Base-by-base conservation (phyloP, 2,888 invertebrate species). In the Lypha dubia region DNA sequence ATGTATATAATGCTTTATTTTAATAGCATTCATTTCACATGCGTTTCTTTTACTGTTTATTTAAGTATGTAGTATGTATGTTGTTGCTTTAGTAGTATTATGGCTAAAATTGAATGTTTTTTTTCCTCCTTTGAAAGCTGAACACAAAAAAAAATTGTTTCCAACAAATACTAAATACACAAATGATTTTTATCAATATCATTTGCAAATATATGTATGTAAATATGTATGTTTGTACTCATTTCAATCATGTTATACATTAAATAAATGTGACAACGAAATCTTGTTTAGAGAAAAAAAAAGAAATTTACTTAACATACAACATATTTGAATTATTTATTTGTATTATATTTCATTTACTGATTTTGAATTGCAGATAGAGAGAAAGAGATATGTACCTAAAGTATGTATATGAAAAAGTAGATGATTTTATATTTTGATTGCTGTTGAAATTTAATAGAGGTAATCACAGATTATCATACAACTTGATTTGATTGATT, bases 231-330 rank as follows among this genome's bases (percentile, higher is more conserved):
- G 22, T 15, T 53, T 24, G 46, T 38, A 63, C 44, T 15, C 63
- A 79, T 83, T 79, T 83, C 73, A 62, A 68, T 79, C 73, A 44
- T 77, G 79, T 74, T 49, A n/a, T n/a, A 68, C 67, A 79, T 83
- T 68, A 79, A 56, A 83, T 79, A 74, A 79, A 79, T 79, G 63
- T 38, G 70, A 70, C 62, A 70, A 76, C 67, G 8, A 73, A 51
- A 38, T 68, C 35, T 38, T 51, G 35, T 68, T 38, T 17, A 44
- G 24, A 22, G 24, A 28, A 28, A 53, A 22, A 53, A 17, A 35
- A 35, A 32, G 20, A 20, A 4, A 28, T 17, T 41, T 0, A 62
- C 22, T 41, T 22, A 44, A 32, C 44, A 32, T 46, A 58, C 22
- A 38, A 60, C 7, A 75, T 32, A n/a, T 53, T 76, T 51, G 58